Evolutionary conservation across 2,888 invertebrate species (phyloP).

Genomic region (Thera obeliscata): DNA sequence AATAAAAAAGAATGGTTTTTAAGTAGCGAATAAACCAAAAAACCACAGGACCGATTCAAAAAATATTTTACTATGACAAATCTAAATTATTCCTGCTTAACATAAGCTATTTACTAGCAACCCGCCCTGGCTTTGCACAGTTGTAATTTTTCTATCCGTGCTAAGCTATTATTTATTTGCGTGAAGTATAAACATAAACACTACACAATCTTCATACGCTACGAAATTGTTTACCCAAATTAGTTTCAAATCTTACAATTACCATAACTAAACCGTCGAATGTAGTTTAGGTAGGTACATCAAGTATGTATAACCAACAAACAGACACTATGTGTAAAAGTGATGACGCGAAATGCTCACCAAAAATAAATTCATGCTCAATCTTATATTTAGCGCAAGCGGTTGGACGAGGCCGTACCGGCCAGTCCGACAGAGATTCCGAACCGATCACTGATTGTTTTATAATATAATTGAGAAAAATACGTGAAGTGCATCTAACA

Average conservation of each 20-base stretch:
- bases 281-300: slow-evolving; percentile 28
- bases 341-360: slow-evolving; percentile 80
- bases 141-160: too few species aligned
- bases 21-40: too few species aligned
- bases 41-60: too few species aligned
- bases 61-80: too few species aligned
- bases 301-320: slow-evolving; percentile 39
- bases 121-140: too few species aligned
- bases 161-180: too few species aligned
- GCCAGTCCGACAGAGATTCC: slow-evolving; percentile 81
- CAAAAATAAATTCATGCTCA: slow-evolving; percentile 83
- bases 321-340: slow-evolving; percentile 55
- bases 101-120: too few species aligned
- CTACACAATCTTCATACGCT: slow-evolving; percentile 35
- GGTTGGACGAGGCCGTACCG: slow-evolving; percentile 70
- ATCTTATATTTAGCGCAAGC: slow-evolving; percentile 82
- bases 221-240: slow-evolving; percentile 12
- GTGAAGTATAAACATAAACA: too few species aligned
- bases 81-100: too few species aligned
- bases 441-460: slow-evolving; percentile 76
- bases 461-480: slow-evolving; percentile 53
- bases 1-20: too few species aligned
- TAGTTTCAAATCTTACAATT: not conserved
- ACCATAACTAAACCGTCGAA: slow-evolving; percentile 23
- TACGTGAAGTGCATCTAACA: slow-evolving; percentile 56